These are phyloP conservation scores for Atherinomorus stipes DNA, from an alignment of 2,113 vertebrate species.

Conservation along the genomic window DNA sequence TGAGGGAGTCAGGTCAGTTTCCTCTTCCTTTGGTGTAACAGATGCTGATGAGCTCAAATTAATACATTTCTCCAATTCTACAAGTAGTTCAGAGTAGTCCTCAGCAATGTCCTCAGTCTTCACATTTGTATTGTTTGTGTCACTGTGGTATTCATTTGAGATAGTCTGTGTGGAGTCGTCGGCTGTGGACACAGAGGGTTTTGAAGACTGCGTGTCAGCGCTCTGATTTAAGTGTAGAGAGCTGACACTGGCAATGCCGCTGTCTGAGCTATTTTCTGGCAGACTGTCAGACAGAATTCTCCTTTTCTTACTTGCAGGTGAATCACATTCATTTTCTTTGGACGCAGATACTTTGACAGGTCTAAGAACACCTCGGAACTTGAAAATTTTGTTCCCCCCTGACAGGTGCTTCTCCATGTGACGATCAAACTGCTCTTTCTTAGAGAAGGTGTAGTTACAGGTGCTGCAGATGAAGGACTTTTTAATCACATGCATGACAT, in stretches of 20 bases:
- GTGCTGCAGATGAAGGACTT: constrained; percentile 98
- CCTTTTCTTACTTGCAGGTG: constrained; percentile 84
- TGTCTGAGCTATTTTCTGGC: constrained; percentile 80
- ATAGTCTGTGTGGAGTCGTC: constrained; percentile 68
- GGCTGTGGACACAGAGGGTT: constrained; percentile 64
- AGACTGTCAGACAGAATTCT: constrained; percentile 73
- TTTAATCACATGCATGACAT: constrained; percentile 96
- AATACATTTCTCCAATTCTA: constrained; percentile 73
- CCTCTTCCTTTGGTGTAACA: constrained; percentile 65
- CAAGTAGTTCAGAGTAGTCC: constrained; percentile 81
- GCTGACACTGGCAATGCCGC: constrained; percentile 63
- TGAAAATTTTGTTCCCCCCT: constrained; percentile 88
- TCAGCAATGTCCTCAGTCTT: constrained; percentile 82
- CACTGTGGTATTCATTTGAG: constrained; percentile 34
- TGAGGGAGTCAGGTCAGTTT: constrained; percentile 37
- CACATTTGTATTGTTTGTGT: constrained; percentile 70
- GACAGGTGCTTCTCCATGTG: constrained; percentile 97
- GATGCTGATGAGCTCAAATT: constrained; percentile 71
- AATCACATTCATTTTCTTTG: constrained; percentile 81
- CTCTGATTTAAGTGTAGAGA: constrained; percentile 59
- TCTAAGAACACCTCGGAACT: constrained; percentile 90
- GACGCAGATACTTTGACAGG: constrained; percentile 76
- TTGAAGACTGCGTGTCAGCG: constrained; percentile 64
- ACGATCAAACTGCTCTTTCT: constrained; percentile 97
- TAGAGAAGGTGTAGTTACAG: constrained; percentile 98